Base-by-base conservation (phyloP, 1,140 invertebrate species). In the Vollenhovia emeryi region DNA sequence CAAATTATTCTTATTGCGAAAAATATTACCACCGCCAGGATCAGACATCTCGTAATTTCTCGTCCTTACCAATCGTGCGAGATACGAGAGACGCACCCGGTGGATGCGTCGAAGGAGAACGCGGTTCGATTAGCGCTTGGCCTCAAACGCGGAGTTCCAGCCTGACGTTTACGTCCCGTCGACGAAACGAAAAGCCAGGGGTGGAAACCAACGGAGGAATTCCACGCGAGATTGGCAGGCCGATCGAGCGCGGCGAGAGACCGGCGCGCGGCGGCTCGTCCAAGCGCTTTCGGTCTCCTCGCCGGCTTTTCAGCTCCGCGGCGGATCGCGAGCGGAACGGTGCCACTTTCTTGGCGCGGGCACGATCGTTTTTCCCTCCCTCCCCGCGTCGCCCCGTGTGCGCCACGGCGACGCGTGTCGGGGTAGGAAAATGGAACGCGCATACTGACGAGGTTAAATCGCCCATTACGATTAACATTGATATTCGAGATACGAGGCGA, bases 381-480 rank as follows among this genome's bases (percentile, higher is more conserved):
- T 55, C 50, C 78, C 50, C 30, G 30, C 69, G 78, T 82, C 66
- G 64, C n/a, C 30, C 11, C 45, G 57, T 60, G 60, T 66, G 76
- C 40, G 45, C 45, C 60, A 27, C 76, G 60, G 33, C 52, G 52
- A 79, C 64, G 66, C 78, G 78, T 71, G 78, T 82, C 78, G 50
- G 27, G 18, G 6, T 43, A 43, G 66, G 78, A 73, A 82, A 73
- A 82, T 82, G 66, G 78, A 82, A 82, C 78, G 78, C 78, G 66
- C 78, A 71, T 82, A 82, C 66, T 57, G 62, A 71, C 66, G 78
- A 82, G 78, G 78, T 82, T 82, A 82, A 82, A 82, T 82, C 78
- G 78, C 36, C 78, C 78, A 73, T 82, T 82, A 59, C 66, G 78
- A 82, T 82, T 82, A 82, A 82, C 78, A 59, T 82, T 82, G 78